Conservation (phyloP, 2,888 invertebrate species). For the Lampropteryx suffumata region DNA sequence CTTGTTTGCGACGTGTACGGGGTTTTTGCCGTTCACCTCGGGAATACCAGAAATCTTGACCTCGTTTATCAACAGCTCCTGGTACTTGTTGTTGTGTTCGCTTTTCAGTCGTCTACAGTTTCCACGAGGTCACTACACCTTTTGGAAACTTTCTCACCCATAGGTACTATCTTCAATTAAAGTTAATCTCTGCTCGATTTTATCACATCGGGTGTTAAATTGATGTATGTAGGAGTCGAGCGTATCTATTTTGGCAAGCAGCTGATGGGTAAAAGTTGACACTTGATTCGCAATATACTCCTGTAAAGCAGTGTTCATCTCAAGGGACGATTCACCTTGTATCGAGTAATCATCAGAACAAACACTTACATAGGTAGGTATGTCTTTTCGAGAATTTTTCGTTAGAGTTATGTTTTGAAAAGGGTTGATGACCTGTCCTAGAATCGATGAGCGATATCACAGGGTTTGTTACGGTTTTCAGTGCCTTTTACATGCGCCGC, state of each 20-base stretch:
- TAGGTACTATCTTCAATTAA: background rate
- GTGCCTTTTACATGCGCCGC: too few species aligned
- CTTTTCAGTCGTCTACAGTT: background rate
- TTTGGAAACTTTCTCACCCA: background rate
- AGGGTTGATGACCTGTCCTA: too few species aligned
- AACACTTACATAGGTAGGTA: too few species aligned
- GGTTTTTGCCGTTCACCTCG: conserved; percentile 19
- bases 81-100: conserved; percentile 13
- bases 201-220: background rate
- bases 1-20: conserved; percentile 23
- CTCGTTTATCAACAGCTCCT: conserved; percentile 22
- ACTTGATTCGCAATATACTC: background rate
- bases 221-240: background rate
- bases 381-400: too few species aligned
- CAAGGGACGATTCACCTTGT: too few species aligned
- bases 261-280: conserved; percentile 1
- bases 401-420: too few species aligned
- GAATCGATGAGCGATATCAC: too few species aligned
- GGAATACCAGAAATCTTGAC: conserved; percentile 28
- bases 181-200: background rate
- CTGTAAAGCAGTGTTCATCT: background rate
- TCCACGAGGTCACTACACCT: conserved; percentile 4
- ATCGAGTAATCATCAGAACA: too few species aligned
- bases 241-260: background rate
- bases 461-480: too few species aligned